Percentiles rank a stretch among this genome's conserved stretches.
Evolutionary conservation across 2,113 vertebrate genomes (phyloP).

Genomic region (Opisthocomus hoazin): DNA sequence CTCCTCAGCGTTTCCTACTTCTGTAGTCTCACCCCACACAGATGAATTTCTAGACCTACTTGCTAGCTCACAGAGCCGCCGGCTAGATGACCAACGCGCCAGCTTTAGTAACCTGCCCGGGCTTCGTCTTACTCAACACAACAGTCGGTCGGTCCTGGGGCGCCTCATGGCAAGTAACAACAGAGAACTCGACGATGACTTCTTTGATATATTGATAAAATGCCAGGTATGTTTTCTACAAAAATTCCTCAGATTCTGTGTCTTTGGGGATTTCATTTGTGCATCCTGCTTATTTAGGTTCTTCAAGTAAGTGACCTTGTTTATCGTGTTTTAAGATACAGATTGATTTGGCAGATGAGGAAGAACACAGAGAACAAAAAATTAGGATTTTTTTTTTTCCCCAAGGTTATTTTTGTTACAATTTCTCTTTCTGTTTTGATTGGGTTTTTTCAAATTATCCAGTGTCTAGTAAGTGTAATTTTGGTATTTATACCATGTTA

Average conservation of each 20-base stretch:
- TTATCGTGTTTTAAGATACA: neutral
- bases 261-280: neutral
- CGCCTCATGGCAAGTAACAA: constrained; percentile 78
- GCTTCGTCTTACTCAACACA: constrained; percentile 75
- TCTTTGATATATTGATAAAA: constrained; percentile 92
- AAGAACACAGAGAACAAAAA: neutral
- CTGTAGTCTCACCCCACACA: constrained; percentile 73
- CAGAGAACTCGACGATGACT: constrained; percentile 86
- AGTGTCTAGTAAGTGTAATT: neutral
- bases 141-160: constrained; percentile 72
- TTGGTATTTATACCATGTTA: neutral
- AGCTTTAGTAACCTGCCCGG: constrained; percentile 80
- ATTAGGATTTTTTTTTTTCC: neutral
- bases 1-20: constrained; percentile 74
- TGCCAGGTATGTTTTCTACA: constrained; percentile 79
- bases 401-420: neutral
- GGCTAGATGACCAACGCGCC: constrained; percentile 84
- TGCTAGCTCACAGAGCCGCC: constrained; percentile 85
- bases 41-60: constrained; percentile 90
- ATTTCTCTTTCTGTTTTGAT: neutral
- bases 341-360: neutral
- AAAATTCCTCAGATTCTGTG: neutral
- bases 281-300: neutral
- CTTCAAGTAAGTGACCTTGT: neutral
- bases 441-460: neutral